Evolutionary conservation across 1,140 invertebrate species (phyloP), one percentile per base, ranked within the genome.

Genomic region (Zaprionus africanus): DNA sequence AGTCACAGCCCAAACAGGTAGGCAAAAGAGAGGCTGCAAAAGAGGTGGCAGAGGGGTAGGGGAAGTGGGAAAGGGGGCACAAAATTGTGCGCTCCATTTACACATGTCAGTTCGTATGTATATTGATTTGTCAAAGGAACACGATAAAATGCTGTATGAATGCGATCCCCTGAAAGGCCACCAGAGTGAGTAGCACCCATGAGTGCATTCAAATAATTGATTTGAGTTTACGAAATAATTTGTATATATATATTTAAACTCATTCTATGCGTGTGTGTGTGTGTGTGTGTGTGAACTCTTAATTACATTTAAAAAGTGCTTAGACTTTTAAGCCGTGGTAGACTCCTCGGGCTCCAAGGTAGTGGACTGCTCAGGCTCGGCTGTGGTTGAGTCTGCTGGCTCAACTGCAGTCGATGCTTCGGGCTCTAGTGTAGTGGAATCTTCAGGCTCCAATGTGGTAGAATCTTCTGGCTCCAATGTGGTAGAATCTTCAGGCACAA

Each of bases 61-160:
- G 19, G 36, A 28, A 49, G 60, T 19, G 31, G 11, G 22, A 22
- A 11, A 58, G 26, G n/a, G 9, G 36, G 43, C 38, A 28, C 31
- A 36, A 78, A 80, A 65, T 66, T 75, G 58, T 71, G 43, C 15
- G 67, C 79, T 81, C 74, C 61, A 87, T 81, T 68, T 77, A 79
- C 81, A 84, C 75, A 76, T 73, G 74, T 79, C 58, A 78, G 69
- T 67, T 63, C 70, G 11, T 38, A 46, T 22, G 24, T 46, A 53
- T 41, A 90, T 88, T 88, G 84, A 88, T 84, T 90, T 90, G 85
- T 88, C 85, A 76, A 88, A 90, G 65, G 81, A 61, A 77, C 73
- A 68, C 77, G 56, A 73, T 61, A 88, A 87, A 87, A 82, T 87
- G 81, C 76, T 75, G 83, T 66, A 58, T 66, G 69, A 76, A 79